phyloP scores from a whole-genome alignment of 2,888 invertebrate genomes.

The Nomada fabriciana region DNA sequence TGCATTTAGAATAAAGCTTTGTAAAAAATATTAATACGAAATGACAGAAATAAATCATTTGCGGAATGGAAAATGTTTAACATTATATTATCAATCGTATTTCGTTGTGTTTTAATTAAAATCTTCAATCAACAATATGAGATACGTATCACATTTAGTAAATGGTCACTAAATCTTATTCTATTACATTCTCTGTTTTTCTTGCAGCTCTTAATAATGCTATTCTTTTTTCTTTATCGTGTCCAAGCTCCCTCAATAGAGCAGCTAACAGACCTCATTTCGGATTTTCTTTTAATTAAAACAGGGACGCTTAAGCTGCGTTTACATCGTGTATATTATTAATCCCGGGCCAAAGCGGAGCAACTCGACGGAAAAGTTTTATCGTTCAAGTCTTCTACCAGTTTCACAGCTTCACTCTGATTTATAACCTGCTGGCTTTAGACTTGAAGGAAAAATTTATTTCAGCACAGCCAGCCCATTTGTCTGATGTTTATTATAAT shows the following conservation, averaged over 20 bases:
- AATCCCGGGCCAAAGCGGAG: constrained; percentile 44
- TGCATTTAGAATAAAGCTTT: no score
- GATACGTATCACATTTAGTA: neutral
- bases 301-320: constrained; percentile 52
- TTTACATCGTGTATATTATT: constrained; percentile 58
- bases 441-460: constrained; percentile 37
- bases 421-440: constrained; percentile 34
- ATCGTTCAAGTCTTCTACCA: constrained; percentile 43
- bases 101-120: neutral
- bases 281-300: constrained; percentile 68
- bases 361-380: constrained; percentile 48
- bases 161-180: neutral
- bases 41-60: no score
- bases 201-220: constrained; percentile 15
- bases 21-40: no score
- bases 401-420: constrained; percentile 37
- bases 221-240: constrained; percentile 21
- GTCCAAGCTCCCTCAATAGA: constrained; percentile 40
- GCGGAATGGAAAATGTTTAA: no score
- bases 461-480: constrained; percentile 24
- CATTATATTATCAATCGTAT: neutral
- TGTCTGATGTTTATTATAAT: constrained; percentile 49
- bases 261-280: constrained; percentile 24
- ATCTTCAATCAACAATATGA: neutral
- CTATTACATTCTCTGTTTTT: neutral